These are phyloP conservation scores for Amniataba percoides DNA, from an alignment of 2,797 vertebrate species.

Conservation along the genomic window DNA sequence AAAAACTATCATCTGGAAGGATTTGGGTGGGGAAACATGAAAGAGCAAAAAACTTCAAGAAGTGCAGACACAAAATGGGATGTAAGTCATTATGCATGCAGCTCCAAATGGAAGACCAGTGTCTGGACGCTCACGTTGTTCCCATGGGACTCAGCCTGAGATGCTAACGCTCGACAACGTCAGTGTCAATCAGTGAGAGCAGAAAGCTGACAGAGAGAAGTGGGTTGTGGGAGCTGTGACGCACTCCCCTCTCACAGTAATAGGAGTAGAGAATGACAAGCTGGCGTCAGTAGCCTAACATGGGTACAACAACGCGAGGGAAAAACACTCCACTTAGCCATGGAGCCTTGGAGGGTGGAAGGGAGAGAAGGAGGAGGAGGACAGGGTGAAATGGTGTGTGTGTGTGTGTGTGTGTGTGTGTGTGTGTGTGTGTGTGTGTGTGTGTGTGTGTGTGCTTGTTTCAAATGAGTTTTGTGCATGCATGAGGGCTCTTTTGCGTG, in stretches of 20 bases:
- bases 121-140: constrained; percentile 53
- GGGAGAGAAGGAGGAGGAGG: constrained; percentile 19
- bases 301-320: constrained; percentile 58
- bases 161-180: constrained; percentile 64
- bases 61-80: constrained; percentile 35
- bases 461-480: constrained; percentile 42
- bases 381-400: constrained; percentile 23
- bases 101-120: constrained; percentile 65
- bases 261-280: constrained; percentile 70
- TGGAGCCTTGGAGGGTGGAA: constrained; percentile 36
- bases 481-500: constrained; percentile 30
- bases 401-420: constrained; percentile 33
- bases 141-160: constrained; percentile 57
- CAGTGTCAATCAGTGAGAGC: constrained; percentile 70
- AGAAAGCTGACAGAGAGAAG: constrained; percentile 65
- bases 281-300: constrained; percentile 68
- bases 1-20: constrained; percentile 10
- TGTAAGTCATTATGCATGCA: constrained; percentile 55
- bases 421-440: constrained; percentile 32
- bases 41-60: constrained; percentile 32
- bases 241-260: constrained; percentile 63
- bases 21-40: constrained; percentile 20
- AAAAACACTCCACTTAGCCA: constrained; percentile 69
- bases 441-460: constrained; percentile 33
- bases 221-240: constrained; percentile 64